Base-by-base conservation (phyloP, 2,888 invertebrate genomes). In the Amblyteles armatorius region DNA sequence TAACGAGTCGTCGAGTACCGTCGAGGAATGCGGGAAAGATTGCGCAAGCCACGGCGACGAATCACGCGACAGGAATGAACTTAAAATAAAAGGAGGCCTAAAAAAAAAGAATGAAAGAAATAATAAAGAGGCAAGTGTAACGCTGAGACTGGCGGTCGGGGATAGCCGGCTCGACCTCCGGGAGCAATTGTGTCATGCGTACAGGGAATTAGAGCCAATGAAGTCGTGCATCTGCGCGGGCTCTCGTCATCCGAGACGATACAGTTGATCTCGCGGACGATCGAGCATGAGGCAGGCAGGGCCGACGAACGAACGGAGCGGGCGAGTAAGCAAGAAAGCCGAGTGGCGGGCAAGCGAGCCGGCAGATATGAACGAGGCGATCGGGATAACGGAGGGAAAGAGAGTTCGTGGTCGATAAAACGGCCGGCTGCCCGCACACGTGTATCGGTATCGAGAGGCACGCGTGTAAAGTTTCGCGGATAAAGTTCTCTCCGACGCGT, bases 141-240 rank as follows among this genome's bases (percentile, higher is more conserved):
- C 52, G 44, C 65, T 65, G 67, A 81, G 78, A 77, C 68, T 22
- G 48, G 63, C 57, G 11, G 63, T 36, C 65, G 81, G 50, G 82
- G 19, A 73, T 60, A 79, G 69, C 33, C 29, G 76, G 44, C 40
- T n/a, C 55, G 79, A 77, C 67, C 82, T 80, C 80, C 68, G 52
- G 77, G 85, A 73, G 82, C 82, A 85, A 85, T 85, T 85, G 85
- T 82, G 85, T 80, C 82, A 83, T 80, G 82, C 77, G 82, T 83
- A 77, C 77, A 57, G 79, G 78, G 85, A 87, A 87, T 87, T 87
- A 87, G 77, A 82, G 85, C 82, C 87, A 87, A 87, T 87, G 85
- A 85, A 87, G 87, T 82, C 85, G 76, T 87, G 87, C 87, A 87
- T 87, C 87, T 87, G 87, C 87, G 69, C 65, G 82, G 55, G 52